These are phyloP conservation scores for Circaetus gallicus DNA, from an alignment of 2,113 vertebrate genomes.

Conservation along the genomic window DNA sequence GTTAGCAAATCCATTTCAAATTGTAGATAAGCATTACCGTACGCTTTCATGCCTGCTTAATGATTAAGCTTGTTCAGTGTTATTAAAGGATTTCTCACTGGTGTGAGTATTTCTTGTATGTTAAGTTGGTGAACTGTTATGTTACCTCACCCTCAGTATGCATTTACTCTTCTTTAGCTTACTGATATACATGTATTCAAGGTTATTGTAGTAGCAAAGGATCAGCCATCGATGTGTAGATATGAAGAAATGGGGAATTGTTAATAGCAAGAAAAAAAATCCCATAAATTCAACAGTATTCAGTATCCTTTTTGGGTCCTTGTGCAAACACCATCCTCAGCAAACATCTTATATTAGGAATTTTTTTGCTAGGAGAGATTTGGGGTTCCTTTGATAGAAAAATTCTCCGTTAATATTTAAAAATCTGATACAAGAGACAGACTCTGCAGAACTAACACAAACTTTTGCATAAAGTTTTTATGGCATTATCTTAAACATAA, in stretches of 20 bases:
- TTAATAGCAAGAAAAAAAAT: background rate
- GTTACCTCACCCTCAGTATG: background rate
- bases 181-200: background rate
- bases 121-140: background rate
- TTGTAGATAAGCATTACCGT: background rate
- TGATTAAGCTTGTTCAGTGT: background rate
- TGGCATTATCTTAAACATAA: background rate
- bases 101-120: background rate
- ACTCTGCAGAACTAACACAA: background rate
- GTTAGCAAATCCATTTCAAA: background rate
- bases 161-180: background rate
- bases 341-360: background rate
- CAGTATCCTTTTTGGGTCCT: background rate
- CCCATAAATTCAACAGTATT: background rate
- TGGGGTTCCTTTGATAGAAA: background rate
- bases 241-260: background rate
- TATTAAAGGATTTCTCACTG: background rate
- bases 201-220: background rate
- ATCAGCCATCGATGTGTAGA: rapidly evolving
- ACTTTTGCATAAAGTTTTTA: background rate
- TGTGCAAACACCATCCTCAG: background rate
- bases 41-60: background rate
- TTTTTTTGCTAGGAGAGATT: background rate
- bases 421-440: background rate
- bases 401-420: background rate